A percentile compares a stretch with the other conserved stretches of the same genome.
Evolutionary conservation across 2,888 invertebrate species (phyloP).

Genomic region (Alsophila aescularia): DNA sequence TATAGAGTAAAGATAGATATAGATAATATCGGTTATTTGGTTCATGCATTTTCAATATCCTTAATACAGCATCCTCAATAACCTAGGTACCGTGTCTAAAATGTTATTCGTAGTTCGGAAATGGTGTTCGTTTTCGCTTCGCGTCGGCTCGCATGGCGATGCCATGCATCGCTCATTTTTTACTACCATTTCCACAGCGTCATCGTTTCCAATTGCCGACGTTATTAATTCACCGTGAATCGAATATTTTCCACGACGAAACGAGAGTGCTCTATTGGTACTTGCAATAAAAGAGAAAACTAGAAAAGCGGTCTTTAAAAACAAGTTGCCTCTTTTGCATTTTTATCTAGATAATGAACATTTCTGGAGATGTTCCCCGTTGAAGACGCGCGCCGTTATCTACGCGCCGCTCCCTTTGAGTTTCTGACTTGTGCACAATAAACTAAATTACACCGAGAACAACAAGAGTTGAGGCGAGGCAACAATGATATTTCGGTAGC

Average conservation of each 20-base stretch:
- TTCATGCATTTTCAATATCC: slow-evolving; percentile 55
- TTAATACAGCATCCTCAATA: slow-evolving; percentile 54
- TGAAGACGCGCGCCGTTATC: slow-evolving; percentile 55
- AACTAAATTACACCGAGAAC: slow-evolving; percentile 74
- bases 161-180: slow-evolving; percentile 30
- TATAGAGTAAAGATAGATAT: no score
- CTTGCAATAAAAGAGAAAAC: slow-evolving; percentile 24
- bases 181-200: slow-evolving; percentile 45
- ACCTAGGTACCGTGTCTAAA: slow-evolving; percentile 49
- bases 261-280: not conserved
- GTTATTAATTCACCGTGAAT: slow-evolving; percentile 47
- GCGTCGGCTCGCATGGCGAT: slow-evolving; percentile 28
- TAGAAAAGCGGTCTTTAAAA: slow-evolving; percentile 15
- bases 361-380: slow-evolving; percentile 55
- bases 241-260: slow-evolving; percentile 28
- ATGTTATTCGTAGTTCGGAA: slow-evolving; percentile 41
- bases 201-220: slow-evolving; percentile 47
- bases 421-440: slow-evolving; percentile 69
- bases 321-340: slow-evolving; percentile 29
- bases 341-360: slow-evolving; percentile 46
- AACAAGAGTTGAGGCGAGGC: slow-evolving; percentile 56
- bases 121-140: slow-evolving; percentile 29
- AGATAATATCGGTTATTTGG: slow-evolving; percentile 45
- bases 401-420: slow-evolving; percentile 52
- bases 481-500: slow-evolving; percentile 76